Base-by-base conservation (phyloP, 2,888 invertebrate species). In the Tetanocera ferruginea region DNA sequence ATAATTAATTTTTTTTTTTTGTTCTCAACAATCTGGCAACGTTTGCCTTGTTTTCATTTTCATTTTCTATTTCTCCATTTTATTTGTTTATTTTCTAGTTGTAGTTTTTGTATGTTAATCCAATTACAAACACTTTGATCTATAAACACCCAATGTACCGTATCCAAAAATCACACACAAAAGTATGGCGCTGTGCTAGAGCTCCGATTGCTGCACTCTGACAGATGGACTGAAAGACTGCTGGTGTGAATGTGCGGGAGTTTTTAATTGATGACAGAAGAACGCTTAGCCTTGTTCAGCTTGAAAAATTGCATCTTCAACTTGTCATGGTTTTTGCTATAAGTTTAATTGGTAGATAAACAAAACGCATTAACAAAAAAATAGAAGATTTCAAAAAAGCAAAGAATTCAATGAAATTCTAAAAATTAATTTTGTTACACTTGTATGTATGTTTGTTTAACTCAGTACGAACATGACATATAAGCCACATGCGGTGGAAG, bases 91-190 rank as follows among this genome's bases (percentile, higher is more conserved):
- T 69, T 69, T 69, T 69, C 51, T 69, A 60, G 64, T 64, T 25
- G 64, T 37, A 37, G 4, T 43, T 49, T 49, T 69, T 28, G 3
- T 69, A n/a, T 69, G 51, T 69, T 51, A 51, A 69, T 6, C 69
- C 69, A 69, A 69, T 69, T 69, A 51, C 69, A 69, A 69, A 69
- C 69, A 69, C 69, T 69, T 69, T 69, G 69, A 69, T 69, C 69
- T 69, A 51, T 23, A 49, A 52, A 51, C 69, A 69, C 69, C 49
- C 51, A 69, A 51, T 51, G 69, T 14, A 52, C 14, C 17, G n/a
- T 23, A 69, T 28, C 69, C 51, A 25, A 55, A 14, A 14, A 31
- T 8, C 34, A 37, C 37, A 23, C 19, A 67, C 67, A 66, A 55
- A n/a, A 23, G 23, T 23, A 55, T 23, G 23, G 57, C n/a, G 57